phyloP scores from a whole-genome alignment of 2,113 vertebrate species.

The Labeo rohita region DNA sequence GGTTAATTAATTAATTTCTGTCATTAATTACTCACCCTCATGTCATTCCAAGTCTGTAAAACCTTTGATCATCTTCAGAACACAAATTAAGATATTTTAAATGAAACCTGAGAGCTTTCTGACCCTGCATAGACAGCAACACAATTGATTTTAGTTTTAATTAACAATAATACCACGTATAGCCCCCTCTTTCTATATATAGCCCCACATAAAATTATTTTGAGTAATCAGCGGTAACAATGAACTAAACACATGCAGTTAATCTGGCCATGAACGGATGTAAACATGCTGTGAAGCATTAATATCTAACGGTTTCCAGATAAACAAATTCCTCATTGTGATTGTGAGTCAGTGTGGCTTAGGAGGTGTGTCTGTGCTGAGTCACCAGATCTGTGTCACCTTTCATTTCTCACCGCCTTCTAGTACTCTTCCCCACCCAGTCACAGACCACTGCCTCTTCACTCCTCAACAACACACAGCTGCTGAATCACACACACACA shows the following conservation, averaged over 20 bases:
- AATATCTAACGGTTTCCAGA: not conserved
- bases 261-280: no score
- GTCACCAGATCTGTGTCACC: constrained; percentile 36
- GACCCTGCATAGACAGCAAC: no score
- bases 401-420: constrained; percentile 18
- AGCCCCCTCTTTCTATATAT: not conserved
- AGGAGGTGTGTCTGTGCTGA: constrained; percentile 32
- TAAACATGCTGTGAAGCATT: not conserved
- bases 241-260: not conserved
- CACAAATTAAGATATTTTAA: no score
- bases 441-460: constrained; percentile 32
- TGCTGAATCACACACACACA: constrained; percentile 12
- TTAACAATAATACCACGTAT: no score
- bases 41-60: no score
- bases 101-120: no score
- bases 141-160: no score
- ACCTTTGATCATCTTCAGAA: no score
- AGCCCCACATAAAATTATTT: not conserved
- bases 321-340: constrained; percentile 9
- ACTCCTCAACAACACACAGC: constrained; percentile 17
- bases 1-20: no score
- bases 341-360: constrained; percentile 27
- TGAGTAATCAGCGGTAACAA: not conserved
- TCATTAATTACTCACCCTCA: no score
- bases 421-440: constrained; percentile 22